Evolutionary conservation across 2,113 vertebrate genomes (phyloP), one percentile per base, ranked within the genome.

Genomic region (Psilopogon haemacephalus): DNA sequence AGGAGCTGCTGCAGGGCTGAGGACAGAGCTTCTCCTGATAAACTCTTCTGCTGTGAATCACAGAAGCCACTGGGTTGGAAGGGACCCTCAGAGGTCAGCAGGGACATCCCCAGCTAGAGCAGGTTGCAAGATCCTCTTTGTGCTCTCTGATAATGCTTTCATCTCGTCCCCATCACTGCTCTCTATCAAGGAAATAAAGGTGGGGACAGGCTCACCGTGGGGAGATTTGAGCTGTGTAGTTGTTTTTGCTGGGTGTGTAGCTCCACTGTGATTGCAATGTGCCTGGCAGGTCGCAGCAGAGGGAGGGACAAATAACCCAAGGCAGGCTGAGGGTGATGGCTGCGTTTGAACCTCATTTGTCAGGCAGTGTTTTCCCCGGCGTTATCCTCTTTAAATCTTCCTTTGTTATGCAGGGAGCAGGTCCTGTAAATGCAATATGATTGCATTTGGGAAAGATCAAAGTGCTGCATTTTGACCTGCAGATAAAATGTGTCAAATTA

Each of bases 401-500:
- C 65, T 78, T 88, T 63, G 33, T 63, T 52, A 35, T 3, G 64
- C 62, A 63, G 56, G 68, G 77, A 85, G 40, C 58, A 88, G 79
- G 32, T 37, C 26, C 30, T 52, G 54, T 59, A 91, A 88, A 77
- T 86, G 33, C 52, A 14, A 28, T n/a, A 18, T 17, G 86, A 55
- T 38, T 70, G 50, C 59, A 6, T 65, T 76, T 44, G 79, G 54
- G 48, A 46, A 37, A 73, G 76, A 67, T 21, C 6, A 58, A 84
- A 87, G 77, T 42, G 77, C 59, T 19, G 26, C 0, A 0, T 69
- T 72, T 37, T 84, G 91, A 91, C 92, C 86, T 7, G 78, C 28
- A 91, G 88, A 90, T 50, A 82, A 86, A 94, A 94, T 3, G 85
- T 94, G 95, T 84, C 91, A 91, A 48, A 69, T 11, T 21, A 88